Conservation (phyloP, 2,113 vertebrate species). For the Nettapus auritus region DNA sequence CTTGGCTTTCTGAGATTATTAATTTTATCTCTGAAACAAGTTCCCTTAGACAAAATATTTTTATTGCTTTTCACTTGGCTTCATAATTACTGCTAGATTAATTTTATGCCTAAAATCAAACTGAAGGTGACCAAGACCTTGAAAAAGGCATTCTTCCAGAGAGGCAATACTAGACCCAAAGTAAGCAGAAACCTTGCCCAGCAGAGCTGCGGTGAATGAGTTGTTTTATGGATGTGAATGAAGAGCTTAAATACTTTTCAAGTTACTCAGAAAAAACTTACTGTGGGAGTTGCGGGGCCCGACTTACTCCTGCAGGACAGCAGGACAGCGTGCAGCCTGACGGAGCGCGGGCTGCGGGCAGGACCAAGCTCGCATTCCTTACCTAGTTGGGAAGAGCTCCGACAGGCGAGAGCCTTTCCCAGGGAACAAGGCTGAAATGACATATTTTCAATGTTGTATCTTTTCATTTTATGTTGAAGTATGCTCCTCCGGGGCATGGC, state of each 20-base stretch:
- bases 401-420: rapidly evolving
- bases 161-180: background rate
- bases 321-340: background rate
- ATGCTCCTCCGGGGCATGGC: background rate
- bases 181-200: background rate
- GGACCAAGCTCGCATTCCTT: background rate
- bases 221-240: background rate
- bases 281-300: rapidly evolving
- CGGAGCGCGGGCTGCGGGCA: background rate
- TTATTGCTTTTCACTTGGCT: background rate
- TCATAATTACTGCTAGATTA: background rate
- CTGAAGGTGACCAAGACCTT: background rate
- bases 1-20: background rate
- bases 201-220: background rate
- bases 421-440: rapidly evolving
- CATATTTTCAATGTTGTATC: rapidly evolving
- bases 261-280: background rate
- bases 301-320: background rate
- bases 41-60: constrained; percentile 17
- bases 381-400: constrained; percentile 39
- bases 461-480: background rate
- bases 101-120: background rate
- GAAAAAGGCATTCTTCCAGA: constrained; percentile 1
- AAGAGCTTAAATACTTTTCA: constrained; percentile 9
- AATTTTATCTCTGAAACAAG: background rate